Evolutionary conservation across 2,113 vertebrate genomes (phyloP).

Genomic region (Ceyx melanurus): DNA sequence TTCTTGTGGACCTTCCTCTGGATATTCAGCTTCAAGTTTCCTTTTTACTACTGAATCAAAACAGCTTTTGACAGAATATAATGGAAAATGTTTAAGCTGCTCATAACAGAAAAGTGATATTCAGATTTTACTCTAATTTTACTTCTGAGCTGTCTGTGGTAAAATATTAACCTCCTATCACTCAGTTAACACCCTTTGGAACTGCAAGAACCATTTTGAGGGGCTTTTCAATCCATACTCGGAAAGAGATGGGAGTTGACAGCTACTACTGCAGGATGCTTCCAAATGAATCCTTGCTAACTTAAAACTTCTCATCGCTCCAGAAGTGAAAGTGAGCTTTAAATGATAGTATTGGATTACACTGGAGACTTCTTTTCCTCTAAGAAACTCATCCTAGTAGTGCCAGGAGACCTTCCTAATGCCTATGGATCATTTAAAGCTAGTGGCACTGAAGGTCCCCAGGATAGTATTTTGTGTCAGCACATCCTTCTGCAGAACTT

Average conservation of each 20-base stretch:
- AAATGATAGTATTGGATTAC: background rate
- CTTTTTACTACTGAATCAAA: background rate
- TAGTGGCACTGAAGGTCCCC: slow-evolving; percentile 25
- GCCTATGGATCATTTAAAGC: slow-evolving; percentile 38
- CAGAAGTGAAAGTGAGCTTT: background rate
- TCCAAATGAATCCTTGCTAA: background rate
- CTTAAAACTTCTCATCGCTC: background rate
- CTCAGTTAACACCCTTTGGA: background rate
- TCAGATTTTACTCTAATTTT: background rate
- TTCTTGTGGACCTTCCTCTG: background rate
- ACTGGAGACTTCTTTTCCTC: background rate
- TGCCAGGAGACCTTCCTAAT: slow-evolving; percentile 6
- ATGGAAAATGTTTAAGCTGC: background rate
- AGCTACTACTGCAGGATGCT: background rate
- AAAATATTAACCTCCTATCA: background rate
- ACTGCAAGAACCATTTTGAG: background rate
- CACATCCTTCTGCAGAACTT: slow-evolving; percentile 10
- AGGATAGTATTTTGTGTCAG: slow-evolving; percentile 11
- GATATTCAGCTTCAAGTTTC: background rate
- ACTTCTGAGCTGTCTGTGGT: background rate
- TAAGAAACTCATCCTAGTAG: slow-evolving; percentile 5
- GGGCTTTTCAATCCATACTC: background rate
- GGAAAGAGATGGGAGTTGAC: background rate
- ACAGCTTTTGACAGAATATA: background rate
- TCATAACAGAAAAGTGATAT: background rate